A percentile compares a stretch with the other conserved stretches of the same genome.
Evolutionary conservation across 2,797 vertebrate genomes (phyloP).

Genomic region (Gastrophryne carolinensis): DNA sequence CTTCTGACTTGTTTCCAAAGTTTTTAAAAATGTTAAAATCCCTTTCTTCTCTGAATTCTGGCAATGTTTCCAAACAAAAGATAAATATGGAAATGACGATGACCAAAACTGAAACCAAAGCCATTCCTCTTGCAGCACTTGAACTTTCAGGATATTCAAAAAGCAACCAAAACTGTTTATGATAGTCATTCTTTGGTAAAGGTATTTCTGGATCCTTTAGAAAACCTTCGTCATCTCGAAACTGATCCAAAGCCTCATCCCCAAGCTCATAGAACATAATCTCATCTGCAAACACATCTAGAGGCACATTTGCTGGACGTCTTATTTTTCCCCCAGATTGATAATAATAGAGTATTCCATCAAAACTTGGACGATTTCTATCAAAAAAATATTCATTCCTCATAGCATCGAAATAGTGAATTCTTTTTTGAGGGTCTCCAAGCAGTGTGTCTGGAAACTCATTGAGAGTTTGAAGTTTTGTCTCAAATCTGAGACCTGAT

Average conservation of each 20-base stretch:
- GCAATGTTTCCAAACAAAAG: constrained; percentile 96
- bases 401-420: constrained; percentile 93
- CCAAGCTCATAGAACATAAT: constrained; percentile 95
- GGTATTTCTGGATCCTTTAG: constrained; percentile 87
- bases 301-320: constrained; percentile 90
- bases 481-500: constrained; percentile 92
- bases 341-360: constrained; percentile 94
- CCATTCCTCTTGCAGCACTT: constrained; percentile 85
- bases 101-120: constrained; percentile 90
- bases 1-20: constrained; percentile 65
- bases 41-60: constrained; percentile 87
- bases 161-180: constrained; percentile 94
- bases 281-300: constrained; percentile 93
- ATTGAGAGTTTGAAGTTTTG: constrained; percentile 87
- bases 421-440: constrained; percentile 86
- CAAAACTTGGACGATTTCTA: constrained; percentile 92
- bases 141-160: constrained; percentile 98
- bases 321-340: constrained; percentile 93
- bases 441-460: constrained; percentile 92
- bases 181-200: constrained; percentile 86
- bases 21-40: constrained; percentile 72
- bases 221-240: constrained; percentile 94
- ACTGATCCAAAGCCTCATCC: constrained; percentile 91
- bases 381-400: constrained; percentile 97
- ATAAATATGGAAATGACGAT: constrained; percentile 96